Conservation (phyloP, 2,888 invertebrate species). For the Andrena minutula region DNA sequence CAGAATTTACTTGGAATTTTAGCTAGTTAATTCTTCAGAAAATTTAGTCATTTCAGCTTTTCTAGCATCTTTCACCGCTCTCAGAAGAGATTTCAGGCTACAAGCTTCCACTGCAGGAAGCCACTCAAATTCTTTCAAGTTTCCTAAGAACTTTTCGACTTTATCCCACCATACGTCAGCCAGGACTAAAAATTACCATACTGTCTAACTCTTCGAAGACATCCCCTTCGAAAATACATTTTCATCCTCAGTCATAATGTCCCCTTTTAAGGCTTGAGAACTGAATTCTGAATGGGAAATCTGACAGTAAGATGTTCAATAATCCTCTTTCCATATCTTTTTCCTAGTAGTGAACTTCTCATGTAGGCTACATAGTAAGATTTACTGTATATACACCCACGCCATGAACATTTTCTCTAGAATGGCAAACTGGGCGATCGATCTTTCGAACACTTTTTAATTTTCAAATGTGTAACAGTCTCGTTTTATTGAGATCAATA, state of each 20-base stretch:
- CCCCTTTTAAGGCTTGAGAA: conserved; percentile 1
- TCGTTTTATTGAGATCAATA: too few species aligned
- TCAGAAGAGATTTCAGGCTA: not conserved
- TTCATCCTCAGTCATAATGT: not conserved
- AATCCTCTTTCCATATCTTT: conserved; percentile 5
- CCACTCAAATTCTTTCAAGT: not conserved
- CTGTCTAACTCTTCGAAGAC: not conserved
- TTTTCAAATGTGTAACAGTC: too few species aligned
- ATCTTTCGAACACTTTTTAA: too few species aligned
- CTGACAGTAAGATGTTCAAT: conserved; percentile 22
- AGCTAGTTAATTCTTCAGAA: not conserved
- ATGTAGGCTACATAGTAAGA: not conserved
- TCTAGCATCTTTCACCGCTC: not conserved
- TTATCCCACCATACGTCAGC: not conserved
- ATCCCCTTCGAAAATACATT: conserved; percentile 10
- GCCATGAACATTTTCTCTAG: too few species aligned
- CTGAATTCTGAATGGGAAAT: not conserved
- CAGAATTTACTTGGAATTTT: not conserved
- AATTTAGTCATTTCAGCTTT: not conserved
- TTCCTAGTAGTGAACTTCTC: not conserved
- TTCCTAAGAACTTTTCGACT: not conserved
- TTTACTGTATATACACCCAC: not conserved
- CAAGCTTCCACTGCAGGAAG: not conserved
- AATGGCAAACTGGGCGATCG: too few species aligned
- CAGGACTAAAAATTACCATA: conserved; percentile 5